Conservation (phyloP, 92 coral and sea anemone species). For the Montipora capitata region DNA sequence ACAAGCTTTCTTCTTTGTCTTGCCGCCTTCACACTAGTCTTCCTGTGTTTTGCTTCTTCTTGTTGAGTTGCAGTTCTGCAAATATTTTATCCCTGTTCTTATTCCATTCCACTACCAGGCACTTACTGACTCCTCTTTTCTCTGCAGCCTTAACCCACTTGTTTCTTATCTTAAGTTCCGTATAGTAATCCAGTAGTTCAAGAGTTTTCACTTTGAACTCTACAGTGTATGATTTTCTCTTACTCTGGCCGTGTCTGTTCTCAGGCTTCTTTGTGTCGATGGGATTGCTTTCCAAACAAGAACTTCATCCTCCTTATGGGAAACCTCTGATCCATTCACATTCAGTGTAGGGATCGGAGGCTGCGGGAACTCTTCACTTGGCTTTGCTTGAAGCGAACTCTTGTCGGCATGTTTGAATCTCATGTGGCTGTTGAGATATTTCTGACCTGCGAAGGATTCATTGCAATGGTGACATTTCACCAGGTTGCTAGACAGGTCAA, state of each 20-base stretch:
- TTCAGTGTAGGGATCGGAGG: not conserved
- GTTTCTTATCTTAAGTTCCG: constrained; percentile 49
- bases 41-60: constrained; percentile 15
- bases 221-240: constrained; percentile 73
- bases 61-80: too few species aligned
- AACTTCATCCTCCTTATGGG: constrained; percentile 2
- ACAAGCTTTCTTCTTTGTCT: constrained; percentile 67
- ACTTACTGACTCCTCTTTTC: constrained; percentile 71
- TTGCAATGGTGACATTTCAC: constrained; percentile 66
- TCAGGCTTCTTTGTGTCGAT: constrained; percentile 1
- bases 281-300: not conserved
- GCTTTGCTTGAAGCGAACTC: constrained; percentile 6
- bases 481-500: constrained; percentile 35
- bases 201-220: constrained; percentile 79
- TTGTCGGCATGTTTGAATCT: constrained; percentile 63
- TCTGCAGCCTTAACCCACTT: constrained; percentile 66
- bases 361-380: not conserved
- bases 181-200: constrained; percentile 64
- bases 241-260: constrained; percentile 64
- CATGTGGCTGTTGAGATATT: constrained; percentile 71
- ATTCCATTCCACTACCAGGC: constrained; percentile 81
- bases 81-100: constrained; percentile 22
- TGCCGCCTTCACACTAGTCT: constrained; percentile 31
- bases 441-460: constrained; percentile 48
- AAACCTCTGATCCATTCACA: not conserved